Base-by-base conservation (phyloP, 2,113 vertebrate species). In the Prionailurus viverrinus region DNA sequence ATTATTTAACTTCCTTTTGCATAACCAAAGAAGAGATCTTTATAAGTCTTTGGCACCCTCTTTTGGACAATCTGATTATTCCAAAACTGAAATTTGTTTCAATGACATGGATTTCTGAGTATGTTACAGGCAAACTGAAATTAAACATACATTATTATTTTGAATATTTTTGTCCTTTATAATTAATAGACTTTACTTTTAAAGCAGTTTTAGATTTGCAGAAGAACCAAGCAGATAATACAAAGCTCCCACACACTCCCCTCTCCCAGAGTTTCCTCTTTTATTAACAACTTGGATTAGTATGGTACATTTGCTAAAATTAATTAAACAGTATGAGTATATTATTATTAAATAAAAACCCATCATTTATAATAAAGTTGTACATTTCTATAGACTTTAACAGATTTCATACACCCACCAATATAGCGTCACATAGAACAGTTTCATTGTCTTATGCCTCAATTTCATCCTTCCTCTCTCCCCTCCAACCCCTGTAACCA, bases 1-100 rank as follows among this genome's bases (percentile, higher is more conserved):
- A 61, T 23, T 61, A 53, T 31, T 96, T 96, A 97, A 93, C 93
- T 74, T 61, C 76, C 23, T 97, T 97, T 94, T 97, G 81, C 53
- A 96, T 92, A 97, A 97, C 36, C 25, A 91, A 82, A 36, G 66
- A 29, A 95, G 15, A 48, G 51, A 86, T 18, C 55, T 98, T 31
- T 94, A 74, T 94, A 98, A 97, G 94, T 93, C 94, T 96, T 98
- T 98, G 97, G 94, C 97, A 95, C 98, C 98, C 98, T 98, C 98
- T 98, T 89, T 97, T 98, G 99, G 98, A 80, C 33, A 96, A 71
- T 39, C 31, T 4, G n/a, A 11, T 94, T 5, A 0, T 95, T 55
- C 0, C 0, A 81, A 84, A 92, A 79, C 68, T 93, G 33, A 95
- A 94, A 41, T 48, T 69, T 92, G 6, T 69, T 68, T 96, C 89